Evolutionary conservation across 2,888 invertebrate species (phyloP).

Genomic region (Sesamia inferens): DNA sequence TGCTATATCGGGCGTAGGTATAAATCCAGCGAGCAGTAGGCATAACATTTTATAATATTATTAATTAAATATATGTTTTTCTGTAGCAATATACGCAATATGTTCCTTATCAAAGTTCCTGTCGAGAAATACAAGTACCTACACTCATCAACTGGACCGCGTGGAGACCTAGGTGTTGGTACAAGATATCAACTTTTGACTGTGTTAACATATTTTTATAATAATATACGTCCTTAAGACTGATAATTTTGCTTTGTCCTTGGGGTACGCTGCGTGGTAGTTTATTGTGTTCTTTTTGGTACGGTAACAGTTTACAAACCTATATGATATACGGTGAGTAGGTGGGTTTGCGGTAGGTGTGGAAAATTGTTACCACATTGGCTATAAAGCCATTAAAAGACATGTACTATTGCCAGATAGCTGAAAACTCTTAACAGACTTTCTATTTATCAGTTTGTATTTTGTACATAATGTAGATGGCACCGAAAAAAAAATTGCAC

Average conservation of each 20-base stretch:
- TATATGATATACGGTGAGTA: neutral
- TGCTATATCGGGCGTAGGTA: conserved; percentile 47
- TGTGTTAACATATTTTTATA: neutral
- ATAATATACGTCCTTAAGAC: no score
- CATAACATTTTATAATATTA: conserved; percentile 51
- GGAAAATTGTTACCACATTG: no score
- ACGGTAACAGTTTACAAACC: neutral
- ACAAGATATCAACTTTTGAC: conserved; percentile 34
- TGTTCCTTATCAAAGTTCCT: conserved; percentile 59
- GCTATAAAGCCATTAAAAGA: neutral
- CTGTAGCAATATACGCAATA: conserved; percentile 58
- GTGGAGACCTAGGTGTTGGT: conserved; percentile 40
- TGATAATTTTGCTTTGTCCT: neutral
- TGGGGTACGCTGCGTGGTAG: neutral
- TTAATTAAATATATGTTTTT: conserved; percentile 55
- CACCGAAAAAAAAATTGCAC: neutral
- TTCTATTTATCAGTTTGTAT: neutral
- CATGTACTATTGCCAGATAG: neutral
- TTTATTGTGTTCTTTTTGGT: neutral
- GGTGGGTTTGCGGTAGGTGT: no score
- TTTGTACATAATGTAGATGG: no score
- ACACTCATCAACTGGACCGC: conserved; percentile 52
- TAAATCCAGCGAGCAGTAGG: conserved; percentile 26
- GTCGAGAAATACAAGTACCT: conserved; percentile 57
- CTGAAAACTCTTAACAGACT: no score